Conservation (phyloP, 2,888 invertebrate genomes). For the Ametastegia equiseti region DNA sequence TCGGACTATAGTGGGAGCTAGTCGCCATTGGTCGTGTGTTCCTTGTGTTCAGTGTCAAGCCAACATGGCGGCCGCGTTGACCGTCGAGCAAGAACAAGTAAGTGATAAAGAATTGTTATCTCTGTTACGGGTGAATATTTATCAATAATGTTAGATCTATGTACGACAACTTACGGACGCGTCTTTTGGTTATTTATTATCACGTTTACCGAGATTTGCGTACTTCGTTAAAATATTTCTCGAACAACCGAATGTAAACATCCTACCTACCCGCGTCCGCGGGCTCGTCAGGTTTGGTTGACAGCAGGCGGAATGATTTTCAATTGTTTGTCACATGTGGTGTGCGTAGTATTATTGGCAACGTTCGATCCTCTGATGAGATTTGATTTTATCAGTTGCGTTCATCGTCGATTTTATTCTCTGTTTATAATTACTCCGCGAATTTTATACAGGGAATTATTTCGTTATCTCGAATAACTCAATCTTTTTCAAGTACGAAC, state of each 20-base stretch:
- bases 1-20: slow-evolving; percentile 39
- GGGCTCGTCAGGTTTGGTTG: slow-evolving; percentile 36
- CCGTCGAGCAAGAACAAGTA: slow-evolving; percentile 88
- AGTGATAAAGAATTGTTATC: slow-evolving; percentile 73
- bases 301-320: slow-evolving; percentile 32
- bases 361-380: background rate
- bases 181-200: background rate
- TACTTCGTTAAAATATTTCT: background rate
- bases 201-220: background rate
- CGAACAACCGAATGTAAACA: slow-evolving; percentile 37
- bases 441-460: background rate
- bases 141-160: background rate
- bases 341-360: background rate
- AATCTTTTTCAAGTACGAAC: background rate
- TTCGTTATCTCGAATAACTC: background rate
- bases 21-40: slow-evolving; percentile 34
- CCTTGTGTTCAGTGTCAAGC: slow-evolving; percentile 58
- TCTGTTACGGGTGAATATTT: slow-evolving; percentile 22
- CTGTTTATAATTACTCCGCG: background rate
- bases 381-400: background rate
- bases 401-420: background rate
- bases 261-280: slow-evolving; percentile 28
- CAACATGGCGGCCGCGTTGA: slow-evolving; percentile 85
- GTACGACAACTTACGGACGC: background rate
- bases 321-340: background rate